phyloP scores from a whole-genome alignment of 2,113 vertebrate species.

The Gavia stellata region DNA sequence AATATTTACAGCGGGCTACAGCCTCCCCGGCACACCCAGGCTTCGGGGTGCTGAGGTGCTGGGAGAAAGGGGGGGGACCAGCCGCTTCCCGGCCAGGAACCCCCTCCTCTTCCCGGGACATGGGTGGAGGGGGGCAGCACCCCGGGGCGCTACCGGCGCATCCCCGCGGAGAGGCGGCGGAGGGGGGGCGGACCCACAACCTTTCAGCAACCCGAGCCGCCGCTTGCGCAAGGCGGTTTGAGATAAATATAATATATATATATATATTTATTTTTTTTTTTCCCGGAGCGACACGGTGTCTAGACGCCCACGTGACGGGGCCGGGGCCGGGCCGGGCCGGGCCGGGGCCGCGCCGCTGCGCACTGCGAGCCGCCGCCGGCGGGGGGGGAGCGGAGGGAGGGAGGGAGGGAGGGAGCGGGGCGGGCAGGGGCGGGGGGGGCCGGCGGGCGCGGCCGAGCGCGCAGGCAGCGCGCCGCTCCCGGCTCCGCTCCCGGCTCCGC shows the following conservation, averaged over 20 bases:
- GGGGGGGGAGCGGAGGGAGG: not conserved
- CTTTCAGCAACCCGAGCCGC: conserved; percentile 82
- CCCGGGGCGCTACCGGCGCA: not conserved
- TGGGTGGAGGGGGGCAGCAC: no score
- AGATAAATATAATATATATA: conserved; percentile 69
- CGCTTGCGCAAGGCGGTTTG: conserved; percentile 92
- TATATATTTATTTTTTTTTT: conserved; percentile 83
- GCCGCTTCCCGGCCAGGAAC: no score
- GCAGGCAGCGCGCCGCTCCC: not conserved
- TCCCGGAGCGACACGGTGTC: conserved; percentile 94
- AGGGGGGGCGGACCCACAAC: not conserved
- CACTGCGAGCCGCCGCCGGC: conserved; percentile 74
- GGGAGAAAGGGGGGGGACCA: not conserved
- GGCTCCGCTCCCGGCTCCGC: not conserved
- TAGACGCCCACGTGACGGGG: conserved; percentile 91
- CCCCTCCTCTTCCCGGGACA: no score
- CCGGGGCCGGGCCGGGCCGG: conserved; percentile 73
- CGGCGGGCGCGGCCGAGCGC: not conserved
- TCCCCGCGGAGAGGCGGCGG: not conserved
- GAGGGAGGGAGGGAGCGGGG: not conserved
- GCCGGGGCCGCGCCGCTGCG: conserved; percentile 83
- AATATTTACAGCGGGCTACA: not conserved
- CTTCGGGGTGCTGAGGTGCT: not conserved
- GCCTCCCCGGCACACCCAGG: not conserved
- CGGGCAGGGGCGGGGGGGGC: no score